Base-by-base conservation (phyloP, 2,888 invertebrate species). In the Habrosyne pyritoides region DNA sequence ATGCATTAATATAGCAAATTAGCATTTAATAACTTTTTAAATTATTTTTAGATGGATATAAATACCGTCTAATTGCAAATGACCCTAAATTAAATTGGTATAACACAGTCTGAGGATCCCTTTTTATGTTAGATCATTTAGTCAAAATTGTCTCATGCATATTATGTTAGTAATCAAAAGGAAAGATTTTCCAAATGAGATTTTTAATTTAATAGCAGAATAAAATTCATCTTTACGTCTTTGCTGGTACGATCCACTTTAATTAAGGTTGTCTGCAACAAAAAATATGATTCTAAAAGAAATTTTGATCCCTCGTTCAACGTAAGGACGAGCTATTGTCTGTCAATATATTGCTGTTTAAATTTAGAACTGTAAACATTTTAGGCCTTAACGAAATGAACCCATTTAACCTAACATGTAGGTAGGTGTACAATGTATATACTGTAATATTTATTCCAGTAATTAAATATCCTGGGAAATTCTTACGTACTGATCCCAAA, bases 11-110 rank as follows among this genome's bases (percentile, higher is more conserved):
- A 2, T 12, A 30, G 2, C 1, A 30, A 30, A 12, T 33, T n/a
- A 33, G 8, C 0, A 12, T 33, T n/a, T 61, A 57, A 53, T 53
- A 46, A 54, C 47, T 54, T 67, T n/a, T 61, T 57, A 26, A 55
- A 60, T 57, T 47, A 28, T 28, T 28, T 28, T 33, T 33, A n/a
- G 0, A 33, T 5, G n/a, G 10, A 30, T 0, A 36, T n/a, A 14
- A 42, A 18, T 42, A 42, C 42, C 14, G 18, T 7, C 2, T 42
- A 42, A 42, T 42, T 42, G 2, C 7, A 42, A 42, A 42, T 42
- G 42, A 42, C 12, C 18, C 42, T 42, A 18, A 42, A 42, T 42
- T 42, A 14, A 42, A 42, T 42, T 42, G 42, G 18, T 42, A 42
- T 42, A 18, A 42, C 0, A 18, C n/a, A 5, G 36, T 36, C 36